Evolutionary conservation across 2,888 invertebrate species (phyloP), one percentile per base, ranked within the genome.

Genomic region (Ectemnius cavifrons): DNA sequence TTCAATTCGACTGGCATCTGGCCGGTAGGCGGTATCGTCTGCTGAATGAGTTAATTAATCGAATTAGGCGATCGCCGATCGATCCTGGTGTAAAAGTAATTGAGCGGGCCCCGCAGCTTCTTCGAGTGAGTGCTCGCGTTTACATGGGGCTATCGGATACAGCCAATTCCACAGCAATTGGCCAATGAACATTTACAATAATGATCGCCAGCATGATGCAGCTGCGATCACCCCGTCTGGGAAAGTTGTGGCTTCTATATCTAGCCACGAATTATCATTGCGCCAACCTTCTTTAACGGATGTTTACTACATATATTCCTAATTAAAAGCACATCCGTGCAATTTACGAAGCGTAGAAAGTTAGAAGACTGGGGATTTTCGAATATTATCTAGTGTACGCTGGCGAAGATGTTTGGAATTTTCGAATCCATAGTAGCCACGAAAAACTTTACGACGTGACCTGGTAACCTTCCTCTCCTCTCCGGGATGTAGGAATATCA

Each of bases 1-100:
- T 52, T 16, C 52, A 52, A 52, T 37, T 37, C 37, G 37, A 11
- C 37, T 14, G 52, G 52, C 52, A 52, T 52, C 52, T 16, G 52
- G 14, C n/a, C 52, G 64, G 37, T 56, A 84, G 79, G 80, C 81
- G 83, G 83, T 75, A 78, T 78, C 73, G 78, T 86, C 87, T 87
- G 81, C 75, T 76, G 87, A 88, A 89, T 89, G 88, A 88, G 86
- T 88, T 87, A 88, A 90, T 90, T 89, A 88, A 86, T 83, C 79
- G 85, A 90, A 90, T 89, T 89, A 87, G 85, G 86, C 87, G 87
- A 87, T 85, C 85, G 78, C 66, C 66, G 80, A 83, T 86, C 85
- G 86, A 85, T 86, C 85, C 72, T 79, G 66, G 69, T 65, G 77
- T 77, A 80, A 82, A 79, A 83, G 79, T 81, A 83, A 86, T 83